phyloP scores from a whole-genome alignment of 2,888 invertebrate genomes.

The Oscheius sp. region DNA sequence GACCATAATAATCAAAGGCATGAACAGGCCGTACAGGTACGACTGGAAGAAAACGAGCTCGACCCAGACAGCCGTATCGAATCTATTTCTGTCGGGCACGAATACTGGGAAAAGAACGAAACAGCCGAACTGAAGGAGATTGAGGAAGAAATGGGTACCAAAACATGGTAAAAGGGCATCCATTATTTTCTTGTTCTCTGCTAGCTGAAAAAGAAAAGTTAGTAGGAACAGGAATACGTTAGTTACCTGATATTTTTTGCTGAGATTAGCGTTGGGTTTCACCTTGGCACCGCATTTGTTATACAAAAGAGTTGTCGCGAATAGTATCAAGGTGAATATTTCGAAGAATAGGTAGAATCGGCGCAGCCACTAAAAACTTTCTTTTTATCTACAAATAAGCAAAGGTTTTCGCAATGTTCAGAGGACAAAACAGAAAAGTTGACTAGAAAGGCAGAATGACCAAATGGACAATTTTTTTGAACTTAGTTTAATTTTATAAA shows the following conservation, averaged over 20 bases:
- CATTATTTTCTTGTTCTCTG: conserved; percentile 15
- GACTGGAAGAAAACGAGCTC: conserved; percentile 28
- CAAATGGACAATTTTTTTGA: no score
- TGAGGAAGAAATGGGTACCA: conserved; percentile 15
- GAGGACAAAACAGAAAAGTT: no score
- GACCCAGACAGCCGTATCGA: conserved; percentile 20
- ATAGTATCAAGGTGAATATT: neutral
- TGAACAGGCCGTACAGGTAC: conserved; percentile 17
- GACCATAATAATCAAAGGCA: conserved; percentile 20
- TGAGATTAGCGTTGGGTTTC: neutral
- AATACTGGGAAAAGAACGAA: conserved; percentile 17
- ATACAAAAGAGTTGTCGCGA: neutral
- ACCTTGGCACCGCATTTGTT: neutral
- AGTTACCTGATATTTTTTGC: conserved; percentile 13
- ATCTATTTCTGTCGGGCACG: conserved; percentile 18
- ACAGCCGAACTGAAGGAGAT: conserved; percentile 16
- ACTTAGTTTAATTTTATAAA: no score
- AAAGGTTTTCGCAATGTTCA: no score
- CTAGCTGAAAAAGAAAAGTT: neutral
- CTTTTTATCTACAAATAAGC: no score
- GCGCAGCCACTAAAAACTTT: conserved; percentile 15
- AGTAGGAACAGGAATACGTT: no score
- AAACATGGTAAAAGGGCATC: conserved; percentile 18
- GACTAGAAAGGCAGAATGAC: no score
- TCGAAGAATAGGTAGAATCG: conserved; percentile 10